Evolutionary conservation across 2,888 invertebrate genomes (phyloP).

Genomic region (Hartigia nigra): DNA sequence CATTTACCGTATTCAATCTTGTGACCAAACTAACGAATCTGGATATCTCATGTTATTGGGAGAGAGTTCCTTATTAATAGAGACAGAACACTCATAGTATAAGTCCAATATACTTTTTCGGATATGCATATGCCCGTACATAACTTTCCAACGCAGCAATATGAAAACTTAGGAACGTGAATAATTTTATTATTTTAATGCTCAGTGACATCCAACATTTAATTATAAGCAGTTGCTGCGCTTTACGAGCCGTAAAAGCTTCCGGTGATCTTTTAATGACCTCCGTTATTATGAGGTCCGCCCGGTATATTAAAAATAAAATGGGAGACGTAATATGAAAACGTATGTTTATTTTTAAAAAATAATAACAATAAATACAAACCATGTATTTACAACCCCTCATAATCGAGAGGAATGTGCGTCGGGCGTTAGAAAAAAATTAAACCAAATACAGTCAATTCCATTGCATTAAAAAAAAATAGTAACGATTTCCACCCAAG

Average conservation of each 20-base stretch:
- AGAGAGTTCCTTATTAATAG: neutral
- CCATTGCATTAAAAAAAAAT: neutral
- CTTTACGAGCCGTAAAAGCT: neutral
- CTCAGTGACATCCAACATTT: neutral
- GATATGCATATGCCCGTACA: neutral
- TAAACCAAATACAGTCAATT: neutral
- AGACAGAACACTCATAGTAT: neutral
- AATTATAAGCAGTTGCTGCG: neutral
- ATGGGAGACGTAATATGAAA: neutral
- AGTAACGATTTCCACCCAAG: neutral
- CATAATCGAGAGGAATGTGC: constrained; percentile 17
- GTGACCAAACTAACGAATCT: neutral
- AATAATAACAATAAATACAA: constrained; percentile 48
- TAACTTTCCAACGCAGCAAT: neutral
- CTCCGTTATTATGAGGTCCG: neutral
- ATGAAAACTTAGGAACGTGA: neutral
- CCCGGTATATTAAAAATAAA: neutral
- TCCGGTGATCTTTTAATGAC: neutral
- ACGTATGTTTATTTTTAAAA: neutral
- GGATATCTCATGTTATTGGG: neutral
- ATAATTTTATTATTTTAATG: neutral
- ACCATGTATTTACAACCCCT: constrained; percentile 42
- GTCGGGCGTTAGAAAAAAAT: constrained; percentile 1
- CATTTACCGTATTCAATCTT: neutral
- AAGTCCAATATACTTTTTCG: neutral